Conservation (phyloP, 1,140 invertebrate genomes). For the Drosophila lacteicornis region DNA sequence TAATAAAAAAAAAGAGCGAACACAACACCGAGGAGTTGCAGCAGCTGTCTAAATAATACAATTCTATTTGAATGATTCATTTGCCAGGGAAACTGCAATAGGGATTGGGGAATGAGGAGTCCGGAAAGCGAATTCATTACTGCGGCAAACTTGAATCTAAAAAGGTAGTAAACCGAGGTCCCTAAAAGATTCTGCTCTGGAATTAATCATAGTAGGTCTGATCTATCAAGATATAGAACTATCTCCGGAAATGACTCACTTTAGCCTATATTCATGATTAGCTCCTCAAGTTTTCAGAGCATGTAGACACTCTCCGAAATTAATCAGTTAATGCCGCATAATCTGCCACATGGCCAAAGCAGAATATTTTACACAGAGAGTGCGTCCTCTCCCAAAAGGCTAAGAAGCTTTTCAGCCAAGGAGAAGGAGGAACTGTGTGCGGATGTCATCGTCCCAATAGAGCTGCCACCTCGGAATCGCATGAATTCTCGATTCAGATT, state of each 20-base stretch:
- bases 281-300: constrained; percentile 1
- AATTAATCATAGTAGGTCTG: too few species aligned
- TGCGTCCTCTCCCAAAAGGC: neutral
- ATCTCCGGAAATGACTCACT: too few species aligned
- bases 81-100: constrained; percentile 7
- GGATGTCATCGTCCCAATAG: constrained; percentile 2
- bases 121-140: constrained; percentile 1
- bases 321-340: constrained; percentile 31
- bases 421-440: neutral
- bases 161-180: too few species aligned
- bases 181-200: too few species aligned
- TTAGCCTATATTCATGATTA: too few species aligned
- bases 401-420: constrained; percentile 8
- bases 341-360: constrained; percentile 2
- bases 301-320: constrained; percentile 14
- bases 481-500: constrained; percentile 31
- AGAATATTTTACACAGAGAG: neutral
- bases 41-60: constrained; percentile 53
- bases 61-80: constrained; percentile 25
- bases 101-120: neutral
- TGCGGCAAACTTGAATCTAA: neutral
- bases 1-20: constrained; percentile 23
- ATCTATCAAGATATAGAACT: too few species aligned
- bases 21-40: constrained; percentile 11
- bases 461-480: constrained; percentile 24